A percentile compares a stretch with the other conserved stretches of the same genome.
Evolutionary conservation across 1,140 invertebrate species (phyloP).

Genomic region (Halyomorpha halys): DNA sequence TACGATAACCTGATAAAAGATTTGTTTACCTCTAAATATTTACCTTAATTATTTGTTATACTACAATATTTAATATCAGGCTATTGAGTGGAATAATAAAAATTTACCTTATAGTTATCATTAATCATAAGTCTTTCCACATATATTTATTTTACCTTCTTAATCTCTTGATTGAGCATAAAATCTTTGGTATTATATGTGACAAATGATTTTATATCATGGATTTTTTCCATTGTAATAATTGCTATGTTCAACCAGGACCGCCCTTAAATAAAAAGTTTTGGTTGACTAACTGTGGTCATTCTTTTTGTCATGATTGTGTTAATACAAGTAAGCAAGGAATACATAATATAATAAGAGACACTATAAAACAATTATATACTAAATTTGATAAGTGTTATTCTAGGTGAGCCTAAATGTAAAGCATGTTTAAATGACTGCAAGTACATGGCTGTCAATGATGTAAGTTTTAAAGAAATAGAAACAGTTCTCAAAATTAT

Average conservation of each 20-base stretch:
- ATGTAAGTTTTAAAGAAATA: slow-evolving; percentile 16
- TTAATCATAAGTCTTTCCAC: too few species aligned
- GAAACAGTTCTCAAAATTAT: not conserved
- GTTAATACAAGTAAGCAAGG: slow-evolving; percentile 11
- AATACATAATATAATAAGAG: too few species aligned
- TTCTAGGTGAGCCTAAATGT: slow-evolving; percentile 12
- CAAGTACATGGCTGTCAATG: slow-evolving; percentile 19
- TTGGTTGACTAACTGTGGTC: slow-evolving; percentile 23
- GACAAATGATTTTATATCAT: not conserved
- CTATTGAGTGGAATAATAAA: too few species aligned
- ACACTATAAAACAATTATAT: not conserved
- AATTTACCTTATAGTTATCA: too few species aligned
- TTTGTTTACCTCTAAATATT: too few species aligned
- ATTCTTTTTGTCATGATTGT: slow-evolving; percentile 24
- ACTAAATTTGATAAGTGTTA: not conserved
- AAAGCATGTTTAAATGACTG: slow-evolving; percentile 16
- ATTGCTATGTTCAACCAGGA: slow-evolving; percentile 21
- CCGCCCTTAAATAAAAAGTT: slow-evolving; percentile 14
- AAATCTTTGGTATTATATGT: too few species aligned
- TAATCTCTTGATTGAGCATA: too few species aligned
- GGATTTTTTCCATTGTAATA: slow-evolving; percentile 27
- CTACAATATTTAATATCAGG: too few species aligned
- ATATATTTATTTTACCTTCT: too few species aligned
- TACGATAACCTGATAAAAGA: too few species aligned
- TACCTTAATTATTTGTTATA: too few species aligned